phyloP scores from a whole-genome alignment of 2,888 invertebrate species.

The Yponomeuta sedellus region DNA sequence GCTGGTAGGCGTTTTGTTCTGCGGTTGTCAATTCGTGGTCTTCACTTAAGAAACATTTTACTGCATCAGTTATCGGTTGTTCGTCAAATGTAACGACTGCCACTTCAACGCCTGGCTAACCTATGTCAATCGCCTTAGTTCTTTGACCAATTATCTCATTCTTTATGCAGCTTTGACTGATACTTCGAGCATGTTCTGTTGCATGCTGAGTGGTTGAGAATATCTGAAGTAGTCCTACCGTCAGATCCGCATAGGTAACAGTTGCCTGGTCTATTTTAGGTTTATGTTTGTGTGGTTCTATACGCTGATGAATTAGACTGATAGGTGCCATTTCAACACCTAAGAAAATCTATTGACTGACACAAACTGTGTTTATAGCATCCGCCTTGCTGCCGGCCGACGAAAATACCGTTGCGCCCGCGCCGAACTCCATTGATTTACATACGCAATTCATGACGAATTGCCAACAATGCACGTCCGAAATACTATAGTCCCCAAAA shows the following conservation, averaged over 20 bases:
- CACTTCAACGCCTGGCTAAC: too few relatives aligned
- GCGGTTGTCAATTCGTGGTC: too few relatives aligned
- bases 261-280: background rate
- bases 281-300: background rate
- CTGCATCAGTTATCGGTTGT: too few relatives aligned
- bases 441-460: conserved; percentile 75
- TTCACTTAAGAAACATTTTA: too few relatives aligned
- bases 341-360: background rate
- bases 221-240: too few relatives aligned
- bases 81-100: too few relatives aligned
- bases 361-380: conserved; percentile 73
- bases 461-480: conserved; percentile 58
- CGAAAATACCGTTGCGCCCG: conserved; percentile 71
- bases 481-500: conserved; percentile 12
- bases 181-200: too few relatives aligned
- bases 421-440: conserved; percentile 71
- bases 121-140: too few relatives aligned
- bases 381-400: conserved; percentile 72
- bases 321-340: background rate
- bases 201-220: background rate
- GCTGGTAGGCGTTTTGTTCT: too few relatives aligned
- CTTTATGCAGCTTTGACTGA: too few relatives aligned
- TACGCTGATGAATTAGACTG: background rate
- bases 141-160: too few relatives aligned
- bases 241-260: too few relatives aligned